These are phyloP conservation scores for Dissostichus mawsoni DNA, from an alignment of 2,113 vertebrate genomes.

Conservation along the genomic window DNA sequence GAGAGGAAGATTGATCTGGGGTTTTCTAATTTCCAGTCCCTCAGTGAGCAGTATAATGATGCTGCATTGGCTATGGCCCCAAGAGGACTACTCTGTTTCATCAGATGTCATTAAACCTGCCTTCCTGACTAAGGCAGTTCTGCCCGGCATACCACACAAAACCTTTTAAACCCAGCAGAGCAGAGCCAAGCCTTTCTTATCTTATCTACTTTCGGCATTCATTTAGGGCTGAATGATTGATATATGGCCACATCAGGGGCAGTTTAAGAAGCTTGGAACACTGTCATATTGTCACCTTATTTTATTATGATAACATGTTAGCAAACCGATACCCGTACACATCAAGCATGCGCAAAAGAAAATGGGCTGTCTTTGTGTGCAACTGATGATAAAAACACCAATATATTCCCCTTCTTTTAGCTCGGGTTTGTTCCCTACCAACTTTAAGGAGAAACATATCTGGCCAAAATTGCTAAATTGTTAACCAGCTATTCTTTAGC, in stretches of 20 bases:
- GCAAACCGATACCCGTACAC: background rate
- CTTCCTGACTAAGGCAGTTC: conserved; percentile 5
- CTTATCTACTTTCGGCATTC: background rate
- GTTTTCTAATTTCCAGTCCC: background rate
- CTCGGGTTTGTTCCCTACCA: background rate
- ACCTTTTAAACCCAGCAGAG: background rate
- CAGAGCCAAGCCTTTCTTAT: background rate
- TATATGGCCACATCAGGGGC: too few relatives aligned
- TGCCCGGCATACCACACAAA: background rate
- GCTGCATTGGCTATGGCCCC: background rate
- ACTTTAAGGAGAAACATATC: background rate
- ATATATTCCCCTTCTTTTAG: background rate
- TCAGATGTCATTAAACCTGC: conserved; percentile 21
- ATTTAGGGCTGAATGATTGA: background rate
- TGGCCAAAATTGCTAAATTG: too few relatives aligned
- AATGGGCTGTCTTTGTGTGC: background rate
- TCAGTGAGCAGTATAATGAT: conserved; percentile 18
- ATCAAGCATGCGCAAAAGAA: background rate
- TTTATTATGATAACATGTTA: background rate
- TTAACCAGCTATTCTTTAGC: background rate
- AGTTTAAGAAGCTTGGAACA: background rate
- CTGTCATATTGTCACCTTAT: background rate
- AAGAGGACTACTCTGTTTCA: background rate
- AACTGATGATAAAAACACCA: background rate
- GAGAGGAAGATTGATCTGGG: background rate